Evolutionary conservation across 1,140 invertebrate genomes (phyloP).

Genomic region (Pogonomyrmex barbatus): DNA sequence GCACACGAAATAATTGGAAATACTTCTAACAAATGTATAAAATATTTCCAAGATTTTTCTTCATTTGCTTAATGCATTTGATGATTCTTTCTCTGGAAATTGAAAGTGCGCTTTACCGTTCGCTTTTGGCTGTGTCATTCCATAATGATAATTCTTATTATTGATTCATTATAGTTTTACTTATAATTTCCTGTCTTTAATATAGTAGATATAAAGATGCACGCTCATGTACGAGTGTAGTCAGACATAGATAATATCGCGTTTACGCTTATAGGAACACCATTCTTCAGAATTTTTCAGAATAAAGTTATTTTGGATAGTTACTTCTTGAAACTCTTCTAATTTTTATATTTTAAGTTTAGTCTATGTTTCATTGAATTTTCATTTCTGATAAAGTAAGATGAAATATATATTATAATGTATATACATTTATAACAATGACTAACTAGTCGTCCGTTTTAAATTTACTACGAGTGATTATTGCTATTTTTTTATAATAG

Average conservation of each 20-base stretch:
- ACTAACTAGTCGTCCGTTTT: too few species aligned
- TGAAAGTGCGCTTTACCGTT: neutral
- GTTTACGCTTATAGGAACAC: neutral
- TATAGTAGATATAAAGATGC: neutral
- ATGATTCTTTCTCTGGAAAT: neutral
- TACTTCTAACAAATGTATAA: neutral
- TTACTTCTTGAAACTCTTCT: neutral
- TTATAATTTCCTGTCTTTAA: constrained; percentile 11
- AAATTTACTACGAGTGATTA: too few species aligned
- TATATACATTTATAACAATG: too few species aligned
- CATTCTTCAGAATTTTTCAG: neutral
- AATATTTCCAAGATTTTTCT: neutral
- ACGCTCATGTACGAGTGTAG: neutral
- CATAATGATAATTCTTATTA: constrained; percentile 5
- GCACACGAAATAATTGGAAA: neutral
- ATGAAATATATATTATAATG: too few species aligned
- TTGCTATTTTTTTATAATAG: too few species aligned
- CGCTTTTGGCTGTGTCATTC: constrained; percentile 12
- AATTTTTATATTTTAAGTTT: neutral
- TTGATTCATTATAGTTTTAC: neutral
- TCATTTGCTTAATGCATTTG: neutral
- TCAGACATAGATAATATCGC: neutral
- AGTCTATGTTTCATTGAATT: neutral
- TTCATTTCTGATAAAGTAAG: neutral
- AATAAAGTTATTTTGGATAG: constrained; percentile 42